Conservation (phyloP, 2,113 vertebrate genomes). For the Falcunculus frontatus region DNA sequence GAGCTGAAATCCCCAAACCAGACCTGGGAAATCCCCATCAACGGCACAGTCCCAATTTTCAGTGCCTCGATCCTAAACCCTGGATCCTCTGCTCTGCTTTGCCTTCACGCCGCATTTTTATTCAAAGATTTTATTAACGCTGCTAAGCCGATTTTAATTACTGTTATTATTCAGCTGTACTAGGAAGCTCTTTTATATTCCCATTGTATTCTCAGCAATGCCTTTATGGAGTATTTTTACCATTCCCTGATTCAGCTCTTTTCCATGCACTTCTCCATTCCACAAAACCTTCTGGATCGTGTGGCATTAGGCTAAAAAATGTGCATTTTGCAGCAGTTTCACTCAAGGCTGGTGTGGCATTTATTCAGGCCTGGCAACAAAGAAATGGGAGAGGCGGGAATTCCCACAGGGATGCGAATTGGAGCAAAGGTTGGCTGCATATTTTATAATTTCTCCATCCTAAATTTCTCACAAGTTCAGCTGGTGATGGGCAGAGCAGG, state of each 20-base stretch:
- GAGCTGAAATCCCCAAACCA: not conserved
- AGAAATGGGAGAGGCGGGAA: not conserved
- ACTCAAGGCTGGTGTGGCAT: not conserved
- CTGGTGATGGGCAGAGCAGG: not conserved
- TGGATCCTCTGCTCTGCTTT: not conserved
- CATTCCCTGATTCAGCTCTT: not conserved
- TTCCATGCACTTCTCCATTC: not conserved
- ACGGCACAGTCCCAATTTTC: not conserved
- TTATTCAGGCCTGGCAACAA: not conserved
- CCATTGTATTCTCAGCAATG: not conserved
- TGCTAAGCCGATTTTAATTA: conserved; percentile 7
- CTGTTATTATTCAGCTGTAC: not conserved
- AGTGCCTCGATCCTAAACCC: not conserved
- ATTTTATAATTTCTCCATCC: not conserved
- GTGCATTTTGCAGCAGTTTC: not conserved
- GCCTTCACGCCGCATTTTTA: not conserved
- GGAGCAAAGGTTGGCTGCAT: not conserved
- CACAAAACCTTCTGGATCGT: not conserved
- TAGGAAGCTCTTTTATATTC: not conserved
- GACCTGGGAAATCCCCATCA: not conserved
- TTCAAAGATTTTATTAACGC: not conserved
- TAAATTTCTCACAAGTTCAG: not conserved
- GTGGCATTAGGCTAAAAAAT: not conserved
- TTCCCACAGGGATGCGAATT: not conserved
- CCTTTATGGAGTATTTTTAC: not conserved